Evolutionary conservation across 2,797 vertebrate species (phyloP).

Genomic region (Brachyalestes nurse): DNA sequence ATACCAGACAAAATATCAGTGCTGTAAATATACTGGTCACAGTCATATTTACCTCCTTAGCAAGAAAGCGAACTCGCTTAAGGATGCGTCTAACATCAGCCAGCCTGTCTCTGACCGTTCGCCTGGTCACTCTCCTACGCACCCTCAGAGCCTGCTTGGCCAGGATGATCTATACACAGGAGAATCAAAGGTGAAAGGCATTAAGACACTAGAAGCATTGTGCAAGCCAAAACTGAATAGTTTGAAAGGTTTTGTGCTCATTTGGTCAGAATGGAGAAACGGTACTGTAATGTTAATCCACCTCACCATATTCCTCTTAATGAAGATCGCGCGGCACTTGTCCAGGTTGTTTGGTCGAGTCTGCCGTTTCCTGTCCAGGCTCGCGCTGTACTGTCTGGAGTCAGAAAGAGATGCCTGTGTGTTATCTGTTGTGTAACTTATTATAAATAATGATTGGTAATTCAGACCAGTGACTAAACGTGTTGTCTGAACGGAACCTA

Average conservation of each 20-base stretch:
- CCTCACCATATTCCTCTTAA: slow-evolving; percentile 85
- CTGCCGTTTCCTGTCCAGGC: slow-evolving; percentile 79
- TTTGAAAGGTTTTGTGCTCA: background rate
- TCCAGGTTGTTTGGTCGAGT: slow-evolving; percentile 86
- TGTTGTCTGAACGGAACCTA: slow-evolving; percentile 61
- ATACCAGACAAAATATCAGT: background rate
- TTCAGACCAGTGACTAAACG: background rate
- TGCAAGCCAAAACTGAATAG: background rate
- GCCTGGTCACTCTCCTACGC: slow-evolving; percentile 72
- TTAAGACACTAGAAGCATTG: background rate
- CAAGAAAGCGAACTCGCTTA: slow-evolving; percentile 79
- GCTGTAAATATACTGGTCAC: background rate
- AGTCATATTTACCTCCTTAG: slow-evolving; percentile 82
- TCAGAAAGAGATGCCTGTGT: slow-evolving; percentile 9
- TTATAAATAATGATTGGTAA: background rate
- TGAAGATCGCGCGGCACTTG: slow-evolving; percentile 79
- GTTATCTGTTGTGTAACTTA: background rate
- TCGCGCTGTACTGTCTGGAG: slow-evolving; percentile 83
- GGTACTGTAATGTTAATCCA: background rate
- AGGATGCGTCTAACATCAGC: slow-evolving; percentile 80
- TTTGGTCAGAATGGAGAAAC: background rate
- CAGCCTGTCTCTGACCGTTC: slow-evolving; percentile 79
- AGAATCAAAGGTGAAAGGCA: background rate
- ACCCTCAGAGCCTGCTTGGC: slow-evolving; percentile 83
- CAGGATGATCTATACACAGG: slow-evolving; percentile 73